A percentile compares a stretch with the other conserved stretches of the same genome.
Conservation (phyloP, 2,888 invertebrate genomes). For the Lasioglossum figueresi region DNA sequence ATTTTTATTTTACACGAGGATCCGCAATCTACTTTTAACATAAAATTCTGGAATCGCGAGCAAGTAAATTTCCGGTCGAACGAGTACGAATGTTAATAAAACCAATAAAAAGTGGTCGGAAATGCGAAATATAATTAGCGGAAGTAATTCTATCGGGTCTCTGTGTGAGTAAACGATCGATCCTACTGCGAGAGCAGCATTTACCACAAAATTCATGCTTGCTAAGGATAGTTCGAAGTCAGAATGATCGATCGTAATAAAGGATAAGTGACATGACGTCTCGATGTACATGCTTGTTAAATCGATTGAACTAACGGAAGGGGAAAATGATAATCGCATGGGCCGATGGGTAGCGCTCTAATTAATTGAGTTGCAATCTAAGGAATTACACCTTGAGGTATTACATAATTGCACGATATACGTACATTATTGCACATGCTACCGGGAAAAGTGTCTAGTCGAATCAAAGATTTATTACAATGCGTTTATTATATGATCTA, state of each 20-base stretch:
- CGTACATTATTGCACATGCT: background rate
- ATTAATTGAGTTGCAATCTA: slow-evolving; percentile 31
- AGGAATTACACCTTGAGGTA: background rate
- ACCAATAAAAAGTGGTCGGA: background rate
- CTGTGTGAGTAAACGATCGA: background rate
- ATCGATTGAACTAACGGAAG: slow-evolving; percentile 22
- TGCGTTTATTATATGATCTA: background rate
- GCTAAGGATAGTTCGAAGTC: background rate
- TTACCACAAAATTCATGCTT: slow-evolving; percentile 21
- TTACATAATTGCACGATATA: background rate
- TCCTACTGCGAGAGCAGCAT: background rate
- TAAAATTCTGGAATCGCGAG: background rate
- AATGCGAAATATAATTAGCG: background rate
- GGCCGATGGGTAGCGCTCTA: slow-evolving; percentile 22
- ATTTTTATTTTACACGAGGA: background rate
- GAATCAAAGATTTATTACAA: background rate
- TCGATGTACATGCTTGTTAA: slow-evolving; percentile 45
- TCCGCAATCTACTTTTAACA: background rate
- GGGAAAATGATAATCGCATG: slow-evolving; percentile 3
- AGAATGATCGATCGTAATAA: slow-evolving; percentile 52
- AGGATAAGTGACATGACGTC: slow-evolving; percentile 36
- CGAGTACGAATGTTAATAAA: background rate
- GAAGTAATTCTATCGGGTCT: background rate
- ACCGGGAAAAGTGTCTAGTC: background rate
- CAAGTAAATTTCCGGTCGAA: background rate